Base-by-base conservation (phyloP, 2,888 invertebrate genomes). In the Drosophila borborema region DNA sequence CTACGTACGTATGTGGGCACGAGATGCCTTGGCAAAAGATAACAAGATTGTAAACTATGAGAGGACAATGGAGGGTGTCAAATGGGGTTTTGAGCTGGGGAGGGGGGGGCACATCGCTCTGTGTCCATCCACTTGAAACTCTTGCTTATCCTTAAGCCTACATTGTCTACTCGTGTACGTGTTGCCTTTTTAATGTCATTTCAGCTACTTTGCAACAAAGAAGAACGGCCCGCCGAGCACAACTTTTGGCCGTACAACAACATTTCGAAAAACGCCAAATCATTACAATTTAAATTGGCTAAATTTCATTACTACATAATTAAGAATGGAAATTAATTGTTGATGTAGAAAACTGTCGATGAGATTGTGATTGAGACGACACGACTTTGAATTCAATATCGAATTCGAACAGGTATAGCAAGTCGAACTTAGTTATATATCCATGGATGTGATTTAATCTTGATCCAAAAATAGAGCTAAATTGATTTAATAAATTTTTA, bases 1-100 rank as follows among this genome's bases (percentile, higher is more conserved):
- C 60, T 45, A 55, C 28, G 63, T 45, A 55, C 28, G 63, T 56
- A 63, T 49, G 59, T 18, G 76, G 67, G 66, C 71, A 73, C 74
- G 69, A 83, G 85, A 88, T 88, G 83, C 75, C 72, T 34, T 18
- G 64, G 77, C 64, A 59, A 63, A 64, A 77, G 86, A 85, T 88
- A 85, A 86, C 88, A 83, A 86, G 85, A 86, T 86, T 86, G 86
- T 86, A 86, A 86, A 88, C 88, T 88, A 81, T 76, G 66, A 74
- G 73, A 68, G 68, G 75, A 79, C 70, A 56, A 59, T 49, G 31
- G 45, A 60, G 41, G 63, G 49, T 64, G 66, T 70, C 41, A 55
- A 28, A 51, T 55, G 59, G 62, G 34, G 10, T 55, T 63, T 62
- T 76, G 64, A 76, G 76, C 68, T 63, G 64, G 76, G 62, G 79